Percentiles rank a stretch among this genome's conserved stretches.
phyloP scores from a whole-genome alignment of 2,888 invertebrate genomes.

The Leucophenga montana region DNA sequence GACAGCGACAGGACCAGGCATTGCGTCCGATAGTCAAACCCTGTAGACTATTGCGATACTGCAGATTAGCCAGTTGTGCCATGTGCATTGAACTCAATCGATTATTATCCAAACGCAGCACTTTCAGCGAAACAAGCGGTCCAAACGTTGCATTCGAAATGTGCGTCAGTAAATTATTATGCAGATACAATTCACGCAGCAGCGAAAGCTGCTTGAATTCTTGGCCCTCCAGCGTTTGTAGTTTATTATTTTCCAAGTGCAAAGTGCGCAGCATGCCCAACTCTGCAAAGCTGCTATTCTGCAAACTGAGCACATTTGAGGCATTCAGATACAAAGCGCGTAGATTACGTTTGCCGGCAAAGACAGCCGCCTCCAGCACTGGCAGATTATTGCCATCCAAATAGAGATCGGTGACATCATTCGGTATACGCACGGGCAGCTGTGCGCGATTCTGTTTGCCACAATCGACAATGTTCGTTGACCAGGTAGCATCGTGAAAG shows the following conservation, averaged over 20 bases:
- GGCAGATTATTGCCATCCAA: constrained; percentile 91
- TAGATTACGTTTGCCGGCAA: constrained; percentile 93
- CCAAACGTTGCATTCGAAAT: constrained; percentile 87
- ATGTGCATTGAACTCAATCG: constrained; percentile 85
- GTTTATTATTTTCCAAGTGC: constrained; percentile 89
- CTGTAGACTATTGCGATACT: constrained; percentile 76
- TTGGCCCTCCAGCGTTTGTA: constrained; percentile 85
- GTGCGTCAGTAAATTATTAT: constrained; percentile 86
- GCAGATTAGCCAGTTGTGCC: constrained; percentile 79
- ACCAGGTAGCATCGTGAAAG: constrained; percentile 95
- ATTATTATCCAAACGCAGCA: constrained; percentile 88
- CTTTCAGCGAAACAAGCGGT: constrained; percentile 84
- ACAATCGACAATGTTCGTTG: constrained; percentile 93
- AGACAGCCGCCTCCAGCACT: constrained; percentile 88
- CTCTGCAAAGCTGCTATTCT: constrained; percentile 92
- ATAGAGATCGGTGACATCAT: constrained; percentile 95
- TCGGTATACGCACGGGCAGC: constrained; percentile 86
- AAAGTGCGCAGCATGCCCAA: constrained; percentile 84
- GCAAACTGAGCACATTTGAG: constrained; percentile 87
- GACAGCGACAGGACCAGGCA: constrained; percentile 92
- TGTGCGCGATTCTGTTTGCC: constrained; percentile 76
- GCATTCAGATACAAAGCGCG: constrained; percentile 88
- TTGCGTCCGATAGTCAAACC: constrained; percentile 88
- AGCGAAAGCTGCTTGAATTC: constrained; percentile 88
- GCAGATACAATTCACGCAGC: constrained; percentile 87